phyloP scores from a whole-genome alignment of 2,888 invertebrate species.

The Neoscelio sp. region DNA sequence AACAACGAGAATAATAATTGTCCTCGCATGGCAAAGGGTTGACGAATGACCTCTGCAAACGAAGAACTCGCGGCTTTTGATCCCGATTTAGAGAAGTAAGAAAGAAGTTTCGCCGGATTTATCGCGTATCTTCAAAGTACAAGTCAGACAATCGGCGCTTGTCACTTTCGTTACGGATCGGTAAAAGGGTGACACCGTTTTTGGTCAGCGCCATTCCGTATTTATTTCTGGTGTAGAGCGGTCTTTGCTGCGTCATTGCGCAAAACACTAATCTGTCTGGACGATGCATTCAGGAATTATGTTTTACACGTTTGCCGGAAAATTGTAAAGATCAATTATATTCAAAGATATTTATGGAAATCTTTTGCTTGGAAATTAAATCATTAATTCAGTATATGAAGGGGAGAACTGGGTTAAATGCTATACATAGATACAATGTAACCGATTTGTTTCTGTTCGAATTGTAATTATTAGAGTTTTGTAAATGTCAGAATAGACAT shows the following conservation, averaged over 20 bases:
- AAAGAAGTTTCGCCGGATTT: slow-evolving; percentile 69
- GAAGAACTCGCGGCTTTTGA: slow-evolving; percentile 64
- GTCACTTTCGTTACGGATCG: slow-evolving; percentile 70
- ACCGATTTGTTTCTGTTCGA: too few relatives aligned
- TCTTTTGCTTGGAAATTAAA: too few relatives aligned
- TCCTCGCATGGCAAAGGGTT: slow-evolving; percentile 52
- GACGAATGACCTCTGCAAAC: slow-evolving; percentile 49
- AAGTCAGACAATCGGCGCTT: slow-evolving; percentile 71
- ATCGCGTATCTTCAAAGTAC: slow-evolving; percentile 72
- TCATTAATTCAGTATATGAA: too few relatives aligned
- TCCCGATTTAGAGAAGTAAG: slow-evolving; percentile 67
- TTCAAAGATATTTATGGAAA: too few relatives aligned
- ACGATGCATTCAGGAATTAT: too few relatives aligned
- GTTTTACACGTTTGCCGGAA: too few relatives aligned
- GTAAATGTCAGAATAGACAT: too few relatives aligned
- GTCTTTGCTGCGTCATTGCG: slow-evolving; percentile 49
- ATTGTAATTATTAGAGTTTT: too few relatives aligned
- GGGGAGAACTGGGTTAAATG: too few relatives aligned
- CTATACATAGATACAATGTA: too few relatives aligned
- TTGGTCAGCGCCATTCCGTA: slow-evolving; percentile 55
- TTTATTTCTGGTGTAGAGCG: slow-evolving; percentile 55
- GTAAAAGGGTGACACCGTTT: slow-evolving; percentile 68
- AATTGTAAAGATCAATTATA: too few relatives aligned
- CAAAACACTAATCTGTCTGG: slow-evolving; percentile 48
- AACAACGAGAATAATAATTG: slow-evolving; percentile 66